These are phyloP conservation scores for Elephantulus edwardii DNA, from an alignment of 2,113 vertebrate genomes.

Conservation along the genomic window DNA sequence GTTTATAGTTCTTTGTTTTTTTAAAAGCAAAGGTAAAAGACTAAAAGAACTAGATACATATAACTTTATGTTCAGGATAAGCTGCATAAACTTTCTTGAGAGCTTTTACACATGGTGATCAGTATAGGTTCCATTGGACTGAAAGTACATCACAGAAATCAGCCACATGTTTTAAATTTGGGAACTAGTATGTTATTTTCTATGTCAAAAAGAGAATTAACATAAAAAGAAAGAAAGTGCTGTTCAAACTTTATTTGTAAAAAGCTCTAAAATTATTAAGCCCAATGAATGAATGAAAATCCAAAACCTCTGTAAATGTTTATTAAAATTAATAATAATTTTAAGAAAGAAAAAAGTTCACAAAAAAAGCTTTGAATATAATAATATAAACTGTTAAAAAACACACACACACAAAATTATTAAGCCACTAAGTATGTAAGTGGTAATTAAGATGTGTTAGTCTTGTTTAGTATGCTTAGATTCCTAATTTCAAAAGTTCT, in stretches of 20 bases:
- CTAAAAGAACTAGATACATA: slow-evolving; percentile 19
- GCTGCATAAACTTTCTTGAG: not conserved
- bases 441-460: slow-evolving; percentile 53
- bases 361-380: too few relatives aligned
- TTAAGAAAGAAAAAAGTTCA: too few relatives aligned
- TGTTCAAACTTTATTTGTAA: slow-evolving; percentile 40
- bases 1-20: slow-evolving; percentile 3
- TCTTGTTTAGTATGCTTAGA: slow-evolving; percentile 36
- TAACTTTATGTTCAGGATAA: not conserved
- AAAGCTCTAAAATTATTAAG: slow-evolving; percentile 26
- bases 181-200: slow-evolving; percentile 14
- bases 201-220: slow-evolving; percentile 41
- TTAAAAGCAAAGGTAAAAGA: not conserved
- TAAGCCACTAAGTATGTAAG: not conserved
- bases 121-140: not conserved
- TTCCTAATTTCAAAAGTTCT: slow-evolving; percentile 46
- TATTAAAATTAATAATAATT: too few relatives aligned
- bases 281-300: too few relatives aligned
- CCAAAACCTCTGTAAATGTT: too few relatives aligned
- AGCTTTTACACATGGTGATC: slow-evolving; percentile 6
- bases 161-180: not conserved
- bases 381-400: too few relatives aligned
- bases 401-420: too few relatives aligned
- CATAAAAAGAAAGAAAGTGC: not conserved
- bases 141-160: slow-evolving; percentile 42